A percentile compares a stretch with the other conserved stretches of the same genome.
These are phyloP conservation scores for Toxostoma redivivum DNA, from an alignment of 2,113 vertebrate species.

Conservation along the genomic window DNA sequence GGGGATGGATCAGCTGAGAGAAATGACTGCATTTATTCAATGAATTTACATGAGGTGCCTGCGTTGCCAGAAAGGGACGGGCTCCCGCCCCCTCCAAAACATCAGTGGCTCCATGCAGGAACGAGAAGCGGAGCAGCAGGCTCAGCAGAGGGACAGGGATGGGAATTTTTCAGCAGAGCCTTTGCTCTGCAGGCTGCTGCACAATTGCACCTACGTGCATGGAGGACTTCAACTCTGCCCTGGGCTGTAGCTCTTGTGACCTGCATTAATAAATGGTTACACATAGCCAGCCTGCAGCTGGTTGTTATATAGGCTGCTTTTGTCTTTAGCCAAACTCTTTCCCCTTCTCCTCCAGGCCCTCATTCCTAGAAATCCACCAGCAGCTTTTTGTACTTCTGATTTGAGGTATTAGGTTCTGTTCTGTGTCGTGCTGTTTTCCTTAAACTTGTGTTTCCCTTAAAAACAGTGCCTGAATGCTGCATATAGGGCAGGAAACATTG, in stretches of 20 bases:
- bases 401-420: background rate
- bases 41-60: slow-evolving; percentile 63
- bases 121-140: background rate
- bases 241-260: background rate
- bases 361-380: background rate
- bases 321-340: background rate
- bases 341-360: background rate
- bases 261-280: background rate
- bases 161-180: background rate
- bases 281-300: background rate
- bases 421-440: background rate
- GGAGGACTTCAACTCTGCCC: background rate
- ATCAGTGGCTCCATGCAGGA: background rate
- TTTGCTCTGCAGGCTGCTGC: background rate
- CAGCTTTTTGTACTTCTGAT: background rate
- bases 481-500: background rate
- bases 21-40: slow-evolving; percentile 65
- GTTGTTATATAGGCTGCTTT: background rate
- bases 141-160: background rate
- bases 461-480: background rate
- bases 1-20: slow-evolving; percentile 61
- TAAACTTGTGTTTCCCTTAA: background rate
- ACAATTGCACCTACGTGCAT: background rate
- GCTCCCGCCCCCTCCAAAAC: slow-evolving; percentile 14
- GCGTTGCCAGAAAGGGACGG: background rate